These are phyloP conservation scores for Semnornis frantzii DNA, from an alignment of 2,113 vertebrate genomes.

Conservation along the genomic window DNA sequence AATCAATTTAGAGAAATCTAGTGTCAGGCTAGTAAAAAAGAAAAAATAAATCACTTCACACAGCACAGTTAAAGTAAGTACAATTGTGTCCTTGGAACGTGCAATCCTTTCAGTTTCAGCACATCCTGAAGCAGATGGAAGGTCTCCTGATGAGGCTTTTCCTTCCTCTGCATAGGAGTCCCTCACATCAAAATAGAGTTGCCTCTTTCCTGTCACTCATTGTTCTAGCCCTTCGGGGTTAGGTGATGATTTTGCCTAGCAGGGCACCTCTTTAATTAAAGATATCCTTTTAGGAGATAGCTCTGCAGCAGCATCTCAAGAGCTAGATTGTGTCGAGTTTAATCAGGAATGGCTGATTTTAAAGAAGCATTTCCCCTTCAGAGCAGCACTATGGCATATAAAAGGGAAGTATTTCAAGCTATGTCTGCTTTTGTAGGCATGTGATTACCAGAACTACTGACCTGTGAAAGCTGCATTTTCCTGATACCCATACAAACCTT, in stretches of 20 bases:
- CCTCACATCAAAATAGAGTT: conserved; percentile 20
- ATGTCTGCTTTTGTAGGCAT: not conserved
- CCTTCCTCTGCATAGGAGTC: conserved; percentile 28
- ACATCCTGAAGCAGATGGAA: conserved; percentile 29
- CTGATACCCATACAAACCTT: not conserved
- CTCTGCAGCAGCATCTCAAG: not conserved
- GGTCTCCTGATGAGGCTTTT: conserved; percentile 39
- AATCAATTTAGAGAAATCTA: not conserved
- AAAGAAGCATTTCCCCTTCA: not conserved
- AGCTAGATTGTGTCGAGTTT: not conserved
- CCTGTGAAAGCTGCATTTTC: not conserved
- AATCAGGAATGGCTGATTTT: not conserved
- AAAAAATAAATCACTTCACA: not conserved
- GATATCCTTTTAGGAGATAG: not conserved
- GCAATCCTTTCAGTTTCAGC: not conserved
- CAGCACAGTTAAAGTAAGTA: not conserved
- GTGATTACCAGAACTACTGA: not conserved
- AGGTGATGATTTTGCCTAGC: conserved; percentile 10
- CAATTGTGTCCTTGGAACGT: not conserved
- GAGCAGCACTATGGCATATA: not conserved
- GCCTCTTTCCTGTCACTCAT: conserved; percentile 48
- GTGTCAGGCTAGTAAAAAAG: not conserved
- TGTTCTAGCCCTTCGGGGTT: not conserved
- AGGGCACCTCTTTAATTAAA: not conserved
- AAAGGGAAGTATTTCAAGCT: not conserved